These are phyloP conservation scores for Panagrolaimus sp. DNA, from an alignment of 1,140 invertebrate species.

Conservation along the genomic window DNA sequence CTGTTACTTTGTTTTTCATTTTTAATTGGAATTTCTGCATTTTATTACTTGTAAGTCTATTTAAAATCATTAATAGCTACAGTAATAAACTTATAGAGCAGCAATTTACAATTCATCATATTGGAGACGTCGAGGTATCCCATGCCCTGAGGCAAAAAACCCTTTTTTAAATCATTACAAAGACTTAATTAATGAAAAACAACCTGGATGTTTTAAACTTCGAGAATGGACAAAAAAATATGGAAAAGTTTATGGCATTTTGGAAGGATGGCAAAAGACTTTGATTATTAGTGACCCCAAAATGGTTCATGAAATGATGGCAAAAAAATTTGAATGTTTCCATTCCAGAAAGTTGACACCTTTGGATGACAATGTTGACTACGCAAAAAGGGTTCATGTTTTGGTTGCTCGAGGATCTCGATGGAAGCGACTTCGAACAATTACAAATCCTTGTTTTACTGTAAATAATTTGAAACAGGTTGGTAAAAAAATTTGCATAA, in stretches of 20 bases:
- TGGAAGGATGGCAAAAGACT: slow-evolving; percentile 53
- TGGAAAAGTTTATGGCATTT: slow-evolving; percentile 61
- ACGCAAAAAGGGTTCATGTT: slow-evolving; percentile 31
- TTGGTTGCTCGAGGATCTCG: slow-evolving; percentile 47
- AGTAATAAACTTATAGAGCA: too few relatives aligned
- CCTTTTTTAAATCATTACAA: neutral
- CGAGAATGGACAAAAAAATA: slow-evolving; percentile 60
- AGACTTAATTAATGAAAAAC: neutral
- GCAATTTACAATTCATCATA: neutral
- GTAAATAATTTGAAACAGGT: slow-evolving; percentile 61
- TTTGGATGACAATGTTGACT: slow-evolving; percentile 33
- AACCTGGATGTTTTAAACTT: slow-evolving; percentile 27
- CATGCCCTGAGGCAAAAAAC: neutral
- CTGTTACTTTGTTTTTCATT: too few relatives aligned
- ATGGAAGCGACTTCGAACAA: slow-evolving; percentile 61
- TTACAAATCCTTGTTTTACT: slow-evolving; percentile 62
- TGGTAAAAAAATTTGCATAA: too few relatives aligned
- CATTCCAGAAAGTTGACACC: slow-evolving; percentile 60
- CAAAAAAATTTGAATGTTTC: slow-evolving; percentile 63
- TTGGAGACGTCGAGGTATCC: neutral
- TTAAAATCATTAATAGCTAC: too few relatives aligned
- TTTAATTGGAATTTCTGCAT: too few relatives aligned
- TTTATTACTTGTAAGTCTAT: too few relatives aligned
- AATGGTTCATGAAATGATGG: slow-evolving; percentile 61
- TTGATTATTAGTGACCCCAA: slow-evolving; percentile 61